These are phyloP conservation scores for Parazoanthus darwini DNA, from an alignment of 92 coral and sea anemone genomes.

Conservation along the genomic window DNA sequence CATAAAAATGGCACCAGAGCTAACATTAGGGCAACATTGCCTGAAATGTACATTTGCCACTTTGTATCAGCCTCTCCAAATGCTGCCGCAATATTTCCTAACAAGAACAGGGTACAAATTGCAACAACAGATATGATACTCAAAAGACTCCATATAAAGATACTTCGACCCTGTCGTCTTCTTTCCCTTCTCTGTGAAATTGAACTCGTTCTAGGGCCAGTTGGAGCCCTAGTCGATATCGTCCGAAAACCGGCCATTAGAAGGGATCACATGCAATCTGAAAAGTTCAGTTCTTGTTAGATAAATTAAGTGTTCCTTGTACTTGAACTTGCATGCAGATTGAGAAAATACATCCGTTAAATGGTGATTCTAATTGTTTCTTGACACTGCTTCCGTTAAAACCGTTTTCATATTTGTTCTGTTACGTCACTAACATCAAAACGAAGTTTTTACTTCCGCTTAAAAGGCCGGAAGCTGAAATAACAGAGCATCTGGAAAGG, in stretches of 20 bases:
- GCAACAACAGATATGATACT: not conserved
- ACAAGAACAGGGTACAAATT: not conserved
- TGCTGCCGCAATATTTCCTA: not conserved
- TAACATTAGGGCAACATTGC: not conserved
- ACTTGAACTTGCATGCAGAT: no score
- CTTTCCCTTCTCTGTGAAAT: not conserved
- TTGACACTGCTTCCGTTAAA: no score
- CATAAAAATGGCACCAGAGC: not conserved
- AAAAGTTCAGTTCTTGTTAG: no score
- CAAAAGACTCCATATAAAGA: not conserved
- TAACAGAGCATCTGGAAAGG: no score
- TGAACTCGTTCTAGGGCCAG: not conserved
- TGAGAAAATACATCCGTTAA: no score
- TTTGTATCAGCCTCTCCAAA: not conserved
- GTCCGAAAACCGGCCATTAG: not conserved
- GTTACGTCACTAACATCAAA: no score
- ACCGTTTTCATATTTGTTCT: no score
- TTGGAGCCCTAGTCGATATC: not conserved
- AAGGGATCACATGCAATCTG: not conserved
- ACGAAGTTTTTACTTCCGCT: no score
- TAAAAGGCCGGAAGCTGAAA: no score
- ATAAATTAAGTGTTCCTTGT: no score
- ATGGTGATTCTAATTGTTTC: no score
- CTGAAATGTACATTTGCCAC: not conserved
- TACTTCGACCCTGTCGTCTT: not conserved